Conservation (phyloP, 2,888 invertebrate genomes). For the Cephonodes hylas region DNA sequence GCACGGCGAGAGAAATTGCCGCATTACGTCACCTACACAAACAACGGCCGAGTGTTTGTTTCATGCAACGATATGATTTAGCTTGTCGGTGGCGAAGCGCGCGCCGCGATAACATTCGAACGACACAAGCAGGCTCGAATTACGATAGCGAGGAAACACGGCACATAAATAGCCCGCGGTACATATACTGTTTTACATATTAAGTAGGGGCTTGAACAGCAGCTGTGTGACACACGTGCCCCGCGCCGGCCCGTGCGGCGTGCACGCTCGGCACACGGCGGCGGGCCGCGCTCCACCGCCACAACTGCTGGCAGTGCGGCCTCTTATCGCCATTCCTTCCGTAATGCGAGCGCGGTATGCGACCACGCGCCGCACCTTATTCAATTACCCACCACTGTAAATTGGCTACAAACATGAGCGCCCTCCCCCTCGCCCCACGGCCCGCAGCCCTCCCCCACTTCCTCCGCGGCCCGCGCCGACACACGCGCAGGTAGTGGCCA, state of each 20-base stretch:
- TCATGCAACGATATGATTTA: not conserved
- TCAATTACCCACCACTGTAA: not conserved
- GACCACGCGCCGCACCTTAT: not conserved
- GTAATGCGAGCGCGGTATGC: not conserved
- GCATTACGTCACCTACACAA: not conserved
- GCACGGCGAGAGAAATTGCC: no score
- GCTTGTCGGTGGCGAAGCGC: not conserved
- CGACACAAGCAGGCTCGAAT: not conserved
- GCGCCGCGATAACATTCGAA: not conserved
- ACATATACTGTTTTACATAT: slow-evolving; percentile 7
- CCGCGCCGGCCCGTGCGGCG: no score
- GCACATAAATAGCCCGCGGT: not conserved
- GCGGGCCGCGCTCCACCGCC: no score
- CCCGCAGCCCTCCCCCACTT: not conserved
- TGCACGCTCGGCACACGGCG: no score
- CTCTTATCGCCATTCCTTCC: slow-evolving; percentile 1
- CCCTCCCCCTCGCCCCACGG: not conserved
- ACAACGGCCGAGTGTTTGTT: not conserved
- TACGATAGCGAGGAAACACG: slow-evolving; percentile 1
- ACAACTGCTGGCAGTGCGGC: not conserved
- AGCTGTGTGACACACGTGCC: not conserved
- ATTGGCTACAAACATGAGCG: not conserved
- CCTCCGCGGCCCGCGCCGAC: no score
- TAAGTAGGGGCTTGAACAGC: not conserved
- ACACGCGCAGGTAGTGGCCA: no score